Conservation (phyloP, 2,113 vertebrate species). For the Nibea coibor region DNA sequence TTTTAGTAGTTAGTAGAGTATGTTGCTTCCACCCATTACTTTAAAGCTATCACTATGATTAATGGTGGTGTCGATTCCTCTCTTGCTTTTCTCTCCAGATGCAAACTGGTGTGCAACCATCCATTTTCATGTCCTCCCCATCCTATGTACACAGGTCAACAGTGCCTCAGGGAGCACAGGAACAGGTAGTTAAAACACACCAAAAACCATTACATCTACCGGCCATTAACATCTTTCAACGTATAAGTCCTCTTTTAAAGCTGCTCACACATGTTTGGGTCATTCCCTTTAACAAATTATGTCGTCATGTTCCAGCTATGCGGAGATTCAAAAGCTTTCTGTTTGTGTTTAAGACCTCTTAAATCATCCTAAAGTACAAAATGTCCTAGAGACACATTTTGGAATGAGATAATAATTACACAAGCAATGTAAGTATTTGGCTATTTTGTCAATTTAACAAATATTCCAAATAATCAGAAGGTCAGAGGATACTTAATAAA, state of each 20-base stretch:
- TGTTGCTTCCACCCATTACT: conserved; percentile 47
- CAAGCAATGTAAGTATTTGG: background rate
- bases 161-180: conserved; percentile 48
- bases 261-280: conserved; percentile 50
- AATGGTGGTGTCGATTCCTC: conserved; percentile 48
- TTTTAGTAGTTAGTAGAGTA: conserved; percentile 50
- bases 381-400: background rate
- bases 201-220: conserved; percentile 21
- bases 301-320: conserved; percentile 36
- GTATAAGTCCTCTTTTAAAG: conserved; percentile 10
- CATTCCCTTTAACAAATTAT: conserved; percentile 30
- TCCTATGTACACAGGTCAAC: conserved; percentile 10
- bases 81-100: conserved; percentile 36
- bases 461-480: background rate
- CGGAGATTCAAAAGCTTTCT: conserved; percentile 12
- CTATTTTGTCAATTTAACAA: background rate
- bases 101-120: conserved; percentile 49
- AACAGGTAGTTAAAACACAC: conserved; percentile 55
- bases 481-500: background rate
- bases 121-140: conserved; percentile 54
- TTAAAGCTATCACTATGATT: conserved; percentile 70
- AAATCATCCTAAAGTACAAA: conserved; percentile 7
- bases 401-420: background rate
- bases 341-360: conserved; percentile 5
- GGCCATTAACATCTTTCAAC: conserved; percentile 46